Base-by-base conservation (phyloP, 2,888 invertebrate species). In the Eilema depressum region DNA sequence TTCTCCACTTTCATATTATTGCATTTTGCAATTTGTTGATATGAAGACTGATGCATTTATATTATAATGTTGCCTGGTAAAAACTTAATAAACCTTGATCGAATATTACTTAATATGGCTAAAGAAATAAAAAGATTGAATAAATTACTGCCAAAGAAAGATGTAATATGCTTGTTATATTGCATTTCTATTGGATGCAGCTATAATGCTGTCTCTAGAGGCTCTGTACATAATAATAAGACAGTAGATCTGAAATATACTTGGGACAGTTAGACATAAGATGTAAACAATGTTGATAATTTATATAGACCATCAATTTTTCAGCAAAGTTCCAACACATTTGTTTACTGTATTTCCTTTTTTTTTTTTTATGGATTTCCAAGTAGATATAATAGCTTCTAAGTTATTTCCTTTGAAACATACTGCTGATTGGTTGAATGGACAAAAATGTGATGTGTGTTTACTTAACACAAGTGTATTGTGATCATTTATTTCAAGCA, bases 21-120 rank as follows among this genome's bases (percentile, higher is more conserved):
- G 70, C 69, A 72, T 81, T 75, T 60, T 71, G 53, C 76, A 76
- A 78, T 77, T 72, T 80, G 69, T 84, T 83, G 67, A 81, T 84
- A 85, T 84, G 77, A 91, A 92, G 92, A 93, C 92, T 93, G 92
- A 92, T 90, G 91, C 89, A 92, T 92, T 91, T 92, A 90, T 85
- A 85, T 83, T 71, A 65, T 75, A 72, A 76, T 75, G 56, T 79
- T 79, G 74, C 63, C 66, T 68, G 70, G 56, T 57, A 68, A 63
- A 33, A 53, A 69, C 56, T 20, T 12, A 67, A 67, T 63, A 5
- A 65, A 65, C 60, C 59, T 69, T 68, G 64, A 70, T 74, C 67
- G 81, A 73, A 61, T 63, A 59, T 61, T 60, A 25, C 56, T 63
- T 56, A 61, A 64, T 64, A 37, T 64, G 60, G 17, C 63, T 26